A percentile compares a stretch with the other conserved stretches of the same genome.
phyloP scores from a whole-genome alignment of 2,113 vertebrate species.

The Cardinalis cardinalis region DNA sequence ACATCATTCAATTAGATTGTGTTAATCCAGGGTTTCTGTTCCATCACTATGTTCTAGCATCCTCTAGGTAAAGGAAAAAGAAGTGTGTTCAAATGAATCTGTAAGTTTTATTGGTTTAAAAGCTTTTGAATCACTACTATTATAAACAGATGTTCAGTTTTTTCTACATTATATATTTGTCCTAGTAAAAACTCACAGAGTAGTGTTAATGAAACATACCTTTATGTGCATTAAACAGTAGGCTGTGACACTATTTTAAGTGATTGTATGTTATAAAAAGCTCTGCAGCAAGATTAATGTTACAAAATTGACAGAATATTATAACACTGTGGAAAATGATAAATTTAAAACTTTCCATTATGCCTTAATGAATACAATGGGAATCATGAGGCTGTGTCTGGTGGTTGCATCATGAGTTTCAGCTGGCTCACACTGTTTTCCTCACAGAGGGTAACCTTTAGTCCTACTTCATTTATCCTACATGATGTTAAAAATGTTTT shows the following conservation, averaged over 20 bases:
- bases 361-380: constrained; percentile 8
- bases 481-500: not conserved
- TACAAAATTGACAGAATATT: constrained; percentile 66
- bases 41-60: not conserved
- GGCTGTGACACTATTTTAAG: constrained; percentile 51
- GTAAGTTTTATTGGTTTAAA: constrained; percentile 11
- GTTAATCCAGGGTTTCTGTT: not conserved
- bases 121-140: constrained; percentile 15
- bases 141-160: not conserved
- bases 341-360: constrained; percentile 48
- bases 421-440: not conserved
- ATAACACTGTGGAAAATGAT: constrained; percentile 57
- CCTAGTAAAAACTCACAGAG: constrained; percentile 37
- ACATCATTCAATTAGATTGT: not conserved
- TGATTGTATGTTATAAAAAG: constrained; percentile 67
- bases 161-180: constrained; percentile 46
- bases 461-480: not conserved
- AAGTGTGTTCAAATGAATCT: not conserved
- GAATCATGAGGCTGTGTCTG: constrained; percentile 26
- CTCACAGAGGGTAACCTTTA: not conserved
- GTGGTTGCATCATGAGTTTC: constrained; percentile 15
- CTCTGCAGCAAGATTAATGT: constrained; percentile 59
- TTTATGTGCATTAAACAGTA: constrained; percentile 54
- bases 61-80: constrained; percentile 2
- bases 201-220: constrained; percentile 60